These are phyloP conservation scores for Aphaenogaster rudis DNA, from an alignment of 1,140 invertebrate species.

Conservation along the genomic window DNA sequence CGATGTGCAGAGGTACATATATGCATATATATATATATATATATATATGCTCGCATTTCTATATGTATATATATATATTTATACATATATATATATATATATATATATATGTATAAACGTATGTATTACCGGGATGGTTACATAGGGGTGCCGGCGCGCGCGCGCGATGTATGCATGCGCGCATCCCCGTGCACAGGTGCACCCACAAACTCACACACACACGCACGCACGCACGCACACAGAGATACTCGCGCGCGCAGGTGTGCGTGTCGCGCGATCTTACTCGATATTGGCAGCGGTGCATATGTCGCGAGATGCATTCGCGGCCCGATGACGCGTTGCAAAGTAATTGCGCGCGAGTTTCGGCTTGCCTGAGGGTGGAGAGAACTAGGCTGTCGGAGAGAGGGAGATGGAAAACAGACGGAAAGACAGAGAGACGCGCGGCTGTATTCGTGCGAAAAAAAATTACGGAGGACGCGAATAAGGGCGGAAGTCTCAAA, in stretches of 20 bases:
- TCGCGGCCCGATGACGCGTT: slow-evolving; percentile 40
- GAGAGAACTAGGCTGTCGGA: neutral
- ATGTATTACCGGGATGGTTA: slow-evolving; percentile 36
- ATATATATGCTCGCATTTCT: no score
- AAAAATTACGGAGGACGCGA: neutral
- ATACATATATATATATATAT: neutral
- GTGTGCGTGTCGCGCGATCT: slow-evolving; percentile 56
- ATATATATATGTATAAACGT: neutral
- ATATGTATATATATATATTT: neutral
- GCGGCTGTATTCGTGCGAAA: no score
- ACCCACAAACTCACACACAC: neutral
- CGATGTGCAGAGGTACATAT: slow-evolving; percentile 10
- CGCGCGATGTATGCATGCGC: slow-evolving; percentile 12
- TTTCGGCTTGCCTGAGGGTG: neutral
- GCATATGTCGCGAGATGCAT: slow-evolving; percentile 58
- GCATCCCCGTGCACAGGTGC: slow-evolving; percentile 44
- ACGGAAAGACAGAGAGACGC: neutral
- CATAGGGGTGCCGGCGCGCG: slow-evolving; percentile 21
- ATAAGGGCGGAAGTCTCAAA: neutral
- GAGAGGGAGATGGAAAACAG: neutral
- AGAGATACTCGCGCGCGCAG: slow-evolving; percentile 1
- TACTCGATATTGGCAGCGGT: slow-evolving; percentile 55
- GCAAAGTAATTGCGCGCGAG: slow-evolving; percentile 50
- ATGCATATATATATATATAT: neutral
- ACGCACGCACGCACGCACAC: neutral